phyloP scores from a whole-genome alignment of 2,888 invertebrate species.

The Biston stratarius region DNA sequence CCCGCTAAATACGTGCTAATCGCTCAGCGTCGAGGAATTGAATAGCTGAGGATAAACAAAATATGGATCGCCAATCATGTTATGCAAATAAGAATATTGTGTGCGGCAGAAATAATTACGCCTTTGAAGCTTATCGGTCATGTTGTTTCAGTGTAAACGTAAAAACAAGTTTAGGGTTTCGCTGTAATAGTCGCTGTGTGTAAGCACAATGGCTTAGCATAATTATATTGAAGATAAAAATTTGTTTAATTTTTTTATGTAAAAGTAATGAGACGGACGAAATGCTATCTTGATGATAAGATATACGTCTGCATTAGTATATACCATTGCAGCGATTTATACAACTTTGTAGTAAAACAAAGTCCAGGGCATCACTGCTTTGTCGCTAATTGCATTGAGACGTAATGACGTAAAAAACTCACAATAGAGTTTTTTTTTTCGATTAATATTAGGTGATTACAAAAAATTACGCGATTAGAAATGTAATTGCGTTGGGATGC shows the following conservation, averaged over 20 bases:
- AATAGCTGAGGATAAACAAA: conserved; percentile 55
- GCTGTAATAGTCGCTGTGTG: background rate
- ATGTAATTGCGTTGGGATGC: no score
- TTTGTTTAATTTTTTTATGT: conserved; percentile 1
- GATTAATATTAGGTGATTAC: no score
- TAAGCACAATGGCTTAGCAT: background rate
- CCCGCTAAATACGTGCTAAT: conserved; percentile 57
- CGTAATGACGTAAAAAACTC: no score
- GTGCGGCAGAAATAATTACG: conserved; percentile 22
- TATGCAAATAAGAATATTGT: conserved; percentile 54
- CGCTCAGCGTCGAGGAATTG: conserved; percentile 55
- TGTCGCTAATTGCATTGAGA: no score
- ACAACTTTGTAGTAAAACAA: no score
- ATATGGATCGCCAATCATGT: conserved; percentile 54
- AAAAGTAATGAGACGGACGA: no score
- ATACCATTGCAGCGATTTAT: no score
- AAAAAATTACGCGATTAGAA: no score
- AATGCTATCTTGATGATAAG: no score
- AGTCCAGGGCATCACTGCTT: no score
- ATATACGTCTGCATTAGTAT: no score
- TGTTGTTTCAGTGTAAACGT: conserved; percentile 26
- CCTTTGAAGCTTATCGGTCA: conserved; percentile 24
- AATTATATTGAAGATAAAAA: background rate
- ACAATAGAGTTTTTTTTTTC: no score
- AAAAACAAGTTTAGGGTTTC: conserved; percentile 7